phyloP scores from a whole-genome alignment of 2,113 vertebrate genomes.

The Cynopterus brachyotis region DNA sequence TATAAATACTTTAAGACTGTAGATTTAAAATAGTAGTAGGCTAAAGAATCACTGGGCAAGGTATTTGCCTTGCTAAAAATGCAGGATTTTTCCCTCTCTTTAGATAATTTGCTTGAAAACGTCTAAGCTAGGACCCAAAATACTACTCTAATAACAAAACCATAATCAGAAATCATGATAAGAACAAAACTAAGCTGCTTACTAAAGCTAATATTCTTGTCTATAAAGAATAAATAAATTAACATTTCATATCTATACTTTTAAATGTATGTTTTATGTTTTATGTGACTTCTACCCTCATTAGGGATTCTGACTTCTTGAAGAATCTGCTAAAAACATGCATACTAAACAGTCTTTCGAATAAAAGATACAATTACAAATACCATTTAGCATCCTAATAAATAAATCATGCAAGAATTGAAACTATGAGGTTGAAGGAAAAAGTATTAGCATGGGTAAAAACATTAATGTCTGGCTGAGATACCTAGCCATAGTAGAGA shows the following conservation, averaged over 20 bases:
- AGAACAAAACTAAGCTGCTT: neutral
- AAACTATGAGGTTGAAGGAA: neutral
- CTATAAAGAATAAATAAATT: neutral
- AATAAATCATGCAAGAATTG: constrained; percentile 33
- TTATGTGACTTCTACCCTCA: neutral
- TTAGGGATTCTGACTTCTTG: neutral
- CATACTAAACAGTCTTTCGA: neutral
- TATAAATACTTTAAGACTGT: neutral
- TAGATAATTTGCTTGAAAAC: constrained; percentile 15
- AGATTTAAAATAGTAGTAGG: neutral
- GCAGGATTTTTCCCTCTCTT: neutral
- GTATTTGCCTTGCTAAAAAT: neutral
- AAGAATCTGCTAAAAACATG: neutral
- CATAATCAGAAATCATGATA: neutral
- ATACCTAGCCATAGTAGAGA: neutral
- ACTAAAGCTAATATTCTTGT: neutral
- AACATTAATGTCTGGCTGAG: neutral
- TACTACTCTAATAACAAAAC: constrained; percentile 15
- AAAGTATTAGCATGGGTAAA: neutral
- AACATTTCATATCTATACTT: neutral
- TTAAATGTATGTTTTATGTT: neutral
- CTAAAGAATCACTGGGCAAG: neutral
- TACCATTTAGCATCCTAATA: neutral
- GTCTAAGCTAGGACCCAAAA: neutral
- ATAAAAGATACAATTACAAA: neutral